Evolutionary conservation across 2,888 invertebrate species (phyloP).

Genomic region (Drosophila hamatofila): DNA sequence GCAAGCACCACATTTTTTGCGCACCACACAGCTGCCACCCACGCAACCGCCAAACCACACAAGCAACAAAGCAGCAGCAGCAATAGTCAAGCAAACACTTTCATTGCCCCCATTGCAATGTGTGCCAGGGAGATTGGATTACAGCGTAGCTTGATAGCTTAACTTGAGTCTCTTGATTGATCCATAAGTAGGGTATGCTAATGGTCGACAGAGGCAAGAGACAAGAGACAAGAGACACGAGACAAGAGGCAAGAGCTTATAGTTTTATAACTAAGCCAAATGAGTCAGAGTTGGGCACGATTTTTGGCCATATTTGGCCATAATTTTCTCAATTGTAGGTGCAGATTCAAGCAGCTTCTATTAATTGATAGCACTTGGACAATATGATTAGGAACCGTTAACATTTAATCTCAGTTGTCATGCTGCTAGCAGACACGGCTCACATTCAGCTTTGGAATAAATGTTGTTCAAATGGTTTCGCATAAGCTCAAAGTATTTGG

Average conservation of each 20-base stretch:
- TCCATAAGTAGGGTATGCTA: conserved; percentile 27
- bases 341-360: neutral
- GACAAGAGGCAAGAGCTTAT: neutral
- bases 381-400: neutral
- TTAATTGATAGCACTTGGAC: neutral
- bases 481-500: conserved; percentile 38
- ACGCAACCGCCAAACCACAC: conserved; percentile 35
- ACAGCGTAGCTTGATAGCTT: conserved; percentile 22
- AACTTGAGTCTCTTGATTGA: conserved; percentile 35
- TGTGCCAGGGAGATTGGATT: conserved; percentile 46
- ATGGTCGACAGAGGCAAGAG: neutral
- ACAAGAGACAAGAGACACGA: neutral
- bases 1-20: no score
- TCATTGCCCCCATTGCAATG: conserved; percentile 45
- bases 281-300: conserved; percentile 19
- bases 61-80: conserved; percentile 3
- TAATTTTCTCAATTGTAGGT: neutral
- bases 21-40: conserved; percentile 9
- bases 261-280: conserved; percentile 1
- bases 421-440: conserved; percentile 11
- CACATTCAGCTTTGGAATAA: conserved; percentile 17
- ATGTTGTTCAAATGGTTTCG: conserved; percentile 33
- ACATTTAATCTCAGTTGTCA: conserved; percentile 7
- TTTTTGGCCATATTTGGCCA: neutral
- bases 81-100: conserved; percentile 52